Percentiles rank a stretch among this genome's conserved stretches.
phyloP scores from a whole-genome alignment of 2,797 vertebrate species.

The Enteromius trimaculatus region DNA sequence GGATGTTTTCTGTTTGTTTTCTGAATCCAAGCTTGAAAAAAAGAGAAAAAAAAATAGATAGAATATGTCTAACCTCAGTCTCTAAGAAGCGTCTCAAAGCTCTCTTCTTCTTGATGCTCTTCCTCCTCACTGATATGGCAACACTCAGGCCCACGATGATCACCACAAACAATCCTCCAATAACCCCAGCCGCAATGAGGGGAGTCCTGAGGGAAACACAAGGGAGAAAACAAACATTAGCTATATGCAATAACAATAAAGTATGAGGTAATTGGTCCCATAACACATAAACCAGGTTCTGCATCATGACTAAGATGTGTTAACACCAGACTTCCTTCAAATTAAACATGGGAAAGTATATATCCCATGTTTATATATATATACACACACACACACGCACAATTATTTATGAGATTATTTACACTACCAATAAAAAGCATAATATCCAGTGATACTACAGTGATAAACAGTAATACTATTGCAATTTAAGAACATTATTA shows the following conservation, averaged over 20 bases:
- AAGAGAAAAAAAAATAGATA: not conserved
- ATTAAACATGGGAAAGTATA: not conserved
- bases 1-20: not conserved
- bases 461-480: not conserved
- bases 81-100: constrained; percentile 93
- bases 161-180: constrained; percentile 94
- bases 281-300: not conserved
- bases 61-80: constrained; percentile 88
- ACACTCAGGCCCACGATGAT: constrained; percentile 91
- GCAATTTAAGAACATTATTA: not conserved
- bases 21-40: not conserved
- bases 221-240: constrained; percentile 14
- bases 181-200: constrained; percentile 93
- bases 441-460: not conserved
- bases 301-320: not conserved
- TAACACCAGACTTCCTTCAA: not conserved
- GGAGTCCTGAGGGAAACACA: constrained; percentile 82
- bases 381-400: no score
- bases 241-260: constrained; percentile 21
- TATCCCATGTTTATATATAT: no score
- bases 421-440: not conserved
- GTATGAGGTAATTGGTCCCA: not conserved
- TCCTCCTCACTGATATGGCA: constrained; percentile 91
- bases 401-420: not conserved
- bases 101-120: constrained; percentile 98